Percentiles rank a stretch among this genome's conserved stretches.
These are phyloP conservation scores for Acipenser transmontanus DNA, from an alignment of 2,797 vertebrate species.

Conservation along the genomic window DNA sequence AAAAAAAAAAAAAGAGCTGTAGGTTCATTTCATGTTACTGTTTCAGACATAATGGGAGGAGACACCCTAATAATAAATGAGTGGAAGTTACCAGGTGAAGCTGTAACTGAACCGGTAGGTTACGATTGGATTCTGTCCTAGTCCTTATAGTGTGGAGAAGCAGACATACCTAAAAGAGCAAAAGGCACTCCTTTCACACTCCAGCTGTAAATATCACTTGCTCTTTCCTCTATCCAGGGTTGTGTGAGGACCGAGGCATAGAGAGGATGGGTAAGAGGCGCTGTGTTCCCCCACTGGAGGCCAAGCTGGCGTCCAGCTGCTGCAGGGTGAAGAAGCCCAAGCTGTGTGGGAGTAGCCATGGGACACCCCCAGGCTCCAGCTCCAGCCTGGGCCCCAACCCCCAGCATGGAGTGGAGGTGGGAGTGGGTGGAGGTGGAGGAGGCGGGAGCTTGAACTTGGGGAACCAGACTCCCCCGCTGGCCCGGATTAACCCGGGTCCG, in stretches of 20 bases:
- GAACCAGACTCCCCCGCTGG: conserved; percentile 61
- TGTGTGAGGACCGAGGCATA: conserved; percentile 57
- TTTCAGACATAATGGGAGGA: no score
- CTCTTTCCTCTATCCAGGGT: conserved; percentile 40
- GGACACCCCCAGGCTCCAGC: conserved; percentile 61
- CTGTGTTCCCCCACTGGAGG: conserved; percentile 71
- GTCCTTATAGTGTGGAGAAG: no score
- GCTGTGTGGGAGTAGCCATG: conserved; percentile 63
- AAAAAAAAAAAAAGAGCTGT: no score
- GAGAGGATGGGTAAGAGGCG: conserved; percentile 78
- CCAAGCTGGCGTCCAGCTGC: conserved; percentile 74
- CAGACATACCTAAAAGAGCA: no score
- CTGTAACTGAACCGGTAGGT: no score
- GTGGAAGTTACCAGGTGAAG: no score
- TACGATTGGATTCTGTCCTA: no score
- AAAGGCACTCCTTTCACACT: neutral
- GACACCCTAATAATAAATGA: no score
- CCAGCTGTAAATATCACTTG: neutral
- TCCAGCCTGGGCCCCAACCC: conserved; percentile 66
- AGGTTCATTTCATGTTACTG: no score
- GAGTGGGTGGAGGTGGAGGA: conserved; percentile 52
- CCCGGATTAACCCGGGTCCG: conserved; percentile 67
- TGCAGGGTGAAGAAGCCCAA: conserved; percentile 76
- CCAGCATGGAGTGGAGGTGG: conserved; percentile 66
- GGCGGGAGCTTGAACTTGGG: conserved; percentile 43